These are phyloP conservation scores for Anomalospiza imberbis DNA, from an alignment of 2,797 vertebrate genomes.

Conservation along the genomic window DNA sequence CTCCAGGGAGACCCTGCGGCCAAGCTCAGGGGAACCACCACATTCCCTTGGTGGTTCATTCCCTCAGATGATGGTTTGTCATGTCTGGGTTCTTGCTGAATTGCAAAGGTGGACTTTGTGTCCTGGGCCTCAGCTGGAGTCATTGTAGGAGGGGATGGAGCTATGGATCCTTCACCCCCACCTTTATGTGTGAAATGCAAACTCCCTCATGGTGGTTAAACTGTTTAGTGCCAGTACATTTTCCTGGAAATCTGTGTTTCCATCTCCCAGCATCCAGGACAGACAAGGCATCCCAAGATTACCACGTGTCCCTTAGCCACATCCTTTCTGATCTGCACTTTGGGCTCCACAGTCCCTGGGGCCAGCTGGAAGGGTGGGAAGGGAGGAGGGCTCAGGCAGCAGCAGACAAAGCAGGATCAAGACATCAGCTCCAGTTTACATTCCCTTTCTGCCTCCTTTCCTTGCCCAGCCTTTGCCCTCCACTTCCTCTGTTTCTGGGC, in stretches of 20 bases:
- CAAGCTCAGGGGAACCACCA: not conserved
- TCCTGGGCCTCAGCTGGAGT: not conserved
- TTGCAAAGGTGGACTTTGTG: not conserved
- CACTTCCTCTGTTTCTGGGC: not conserved
- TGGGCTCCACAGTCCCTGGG: not conserved
- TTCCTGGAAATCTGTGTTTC: not conserved
- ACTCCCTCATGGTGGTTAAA: not conserved
- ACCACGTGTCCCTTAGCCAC: not conserved
- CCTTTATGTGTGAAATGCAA: not conserved
- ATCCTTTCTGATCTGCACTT: not conserved
- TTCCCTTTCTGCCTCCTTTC: not conserved
- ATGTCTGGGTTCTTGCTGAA: not conserved
- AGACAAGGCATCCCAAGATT: not conserved
- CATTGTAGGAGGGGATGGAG: not conserved
- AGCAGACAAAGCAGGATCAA: not conserved
- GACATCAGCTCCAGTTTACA: not conserved
- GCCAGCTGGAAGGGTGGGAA: not conserved
- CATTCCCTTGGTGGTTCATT: rapidly evolving
- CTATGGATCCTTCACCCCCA: not conserved
- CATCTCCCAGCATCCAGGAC: not conserved
- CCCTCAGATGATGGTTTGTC: not conserved
- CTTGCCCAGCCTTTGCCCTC: not conserved
- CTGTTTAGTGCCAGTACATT: not conserved
- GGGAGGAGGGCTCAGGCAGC: not conserved
- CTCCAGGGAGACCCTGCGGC: not conserved